phyloP scores from a whole-genome alignment of 2,888 invertebrate species.

The Stramonita haemastoma region DNA sequence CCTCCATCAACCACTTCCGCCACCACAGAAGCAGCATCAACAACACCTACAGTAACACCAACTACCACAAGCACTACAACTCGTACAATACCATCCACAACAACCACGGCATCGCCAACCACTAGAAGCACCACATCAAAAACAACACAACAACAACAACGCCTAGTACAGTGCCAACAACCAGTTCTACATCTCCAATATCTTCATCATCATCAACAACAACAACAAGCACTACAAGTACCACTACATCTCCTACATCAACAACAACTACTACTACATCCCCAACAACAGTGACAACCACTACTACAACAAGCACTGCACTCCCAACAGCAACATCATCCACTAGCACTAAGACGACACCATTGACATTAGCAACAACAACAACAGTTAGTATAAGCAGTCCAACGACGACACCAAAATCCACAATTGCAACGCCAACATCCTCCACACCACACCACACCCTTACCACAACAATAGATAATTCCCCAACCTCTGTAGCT shows the following conservation, averaged over 20 bases:
- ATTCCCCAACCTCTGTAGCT: too few relatives aligned
- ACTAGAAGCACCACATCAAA: background rate
- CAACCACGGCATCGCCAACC: background rate
- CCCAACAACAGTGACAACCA: background rate
- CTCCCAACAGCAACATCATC: background rate
- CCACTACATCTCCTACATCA: background rate
- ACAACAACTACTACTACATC: background rate
- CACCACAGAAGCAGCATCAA: background rate
- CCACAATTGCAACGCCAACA: too few relatives aligned
- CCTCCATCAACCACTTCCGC: background rate
- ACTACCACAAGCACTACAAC: background rate
- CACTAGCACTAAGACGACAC: background rate
- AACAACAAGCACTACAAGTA: background rate
- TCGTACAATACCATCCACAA: background rate
- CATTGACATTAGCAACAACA: background rate
- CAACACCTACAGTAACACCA: background rate
- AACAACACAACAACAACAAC: background rate
- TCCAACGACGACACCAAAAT: too few relatives aligned
- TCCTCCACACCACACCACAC: too few relatives aligned
- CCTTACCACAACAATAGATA: too few relatives aligned
- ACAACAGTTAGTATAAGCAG: too few relatives aligned
- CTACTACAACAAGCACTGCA: background rate
- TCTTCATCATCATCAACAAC: background rate
- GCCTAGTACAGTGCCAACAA: background rate
- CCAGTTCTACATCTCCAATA: background rate